phyloP scores from a whole-genome alignment of 1,140 invertebrate genomes.

The Cephus cinctus region DNA sequence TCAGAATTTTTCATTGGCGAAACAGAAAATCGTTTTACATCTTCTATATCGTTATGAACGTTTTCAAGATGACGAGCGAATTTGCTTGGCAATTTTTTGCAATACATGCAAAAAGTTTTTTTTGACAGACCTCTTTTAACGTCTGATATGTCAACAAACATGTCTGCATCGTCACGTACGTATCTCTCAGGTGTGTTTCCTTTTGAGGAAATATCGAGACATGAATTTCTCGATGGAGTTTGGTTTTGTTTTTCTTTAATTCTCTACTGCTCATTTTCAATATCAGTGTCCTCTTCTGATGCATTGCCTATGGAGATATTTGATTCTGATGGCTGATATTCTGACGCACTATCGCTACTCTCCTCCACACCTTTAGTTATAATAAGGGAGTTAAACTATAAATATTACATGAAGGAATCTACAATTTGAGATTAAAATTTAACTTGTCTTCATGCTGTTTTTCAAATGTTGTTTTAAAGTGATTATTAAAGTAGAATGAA shows the following conservation, averaged over 20 bases:
- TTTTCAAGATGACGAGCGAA: slow-evolving; percentile 16
- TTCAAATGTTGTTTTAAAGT: too few species aligned
- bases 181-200: slow-evolving; percentile 5
- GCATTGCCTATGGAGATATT: not conserved
- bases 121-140: slow-evolving; percentile 8
- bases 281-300: not conserved
- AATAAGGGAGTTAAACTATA: too few species aligned
- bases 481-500: not conserved
- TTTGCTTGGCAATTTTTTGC: slow-evolving; percentile 18
- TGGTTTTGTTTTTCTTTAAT: not conserved
- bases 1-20: slow-evolving; percentile 7
- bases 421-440: too few species aligned
- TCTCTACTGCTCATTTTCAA: not conserved
- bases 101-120: slow-evolving; percentile 20
- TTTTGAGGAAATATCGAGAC: not conserved
- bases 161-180: slow-evolving; percentile 4
- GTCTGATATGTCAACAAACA: slow-evolving; percentile 8
- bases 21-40: slow-evolving; percentile 14
- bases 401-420: too few species aligned
- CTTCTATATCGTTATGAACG: slow-evolving; percentile 11
- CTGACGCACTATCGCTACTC: not conserved
- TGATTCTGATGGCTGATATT: slow-evolving; percentile 1
- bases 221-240: slow-evolving; percentile 1
- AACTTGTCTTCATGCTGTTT: too few species aligned
- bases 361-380: not conserved